phyloP scores from a whole-genome alignment of 2,113 vertebrate species.

The Solenodon paradoxus region DNA sequence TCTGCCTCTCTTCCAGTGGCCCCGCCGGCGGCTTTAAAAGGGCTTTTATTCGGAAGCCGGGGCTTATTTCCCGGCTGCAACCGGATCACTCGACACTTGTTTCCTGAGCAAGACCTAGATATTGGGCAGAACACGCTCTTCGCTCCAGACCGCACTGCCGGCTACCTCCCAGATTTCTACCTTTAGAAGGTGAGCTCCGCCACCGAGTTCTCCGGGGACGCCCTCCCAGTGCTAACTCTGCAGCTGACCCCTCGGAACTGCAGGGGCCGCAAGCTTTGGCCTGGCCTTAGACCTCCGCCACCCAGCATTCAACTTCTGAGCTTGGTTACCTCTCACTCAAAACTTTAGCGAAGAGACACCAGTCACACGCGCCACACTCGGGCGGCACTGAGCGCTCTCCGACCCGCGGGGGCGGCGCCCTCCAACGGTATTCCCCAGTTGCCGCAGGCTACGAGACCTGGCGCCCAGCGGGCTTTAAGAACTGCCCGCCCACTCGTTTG shows the following conservation, averaged over 20 bases:
- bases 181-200: background rate
- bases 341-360: background rate
- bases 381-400: fast-evolving
- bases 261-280: background rate
- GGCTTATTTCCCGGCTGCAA: background rate
- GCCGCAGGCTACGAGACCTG: no score
- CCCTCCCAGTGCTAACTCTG: no score
- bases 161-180: no score
- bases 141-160: no score
- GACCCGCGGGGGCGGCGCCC: no score
- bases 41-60: background rate
- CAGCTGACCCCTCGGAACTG: background rate
- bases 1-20: background rate
- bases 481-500: background rate
- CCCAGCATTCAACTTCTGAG: background rate
- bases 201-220: fast-evolving
- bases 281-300: no score
- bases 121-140: no score
- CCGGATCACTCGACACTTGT: fast-evolving
- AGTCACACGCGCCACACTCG: no score
- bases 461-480: no score
- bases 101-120: background rate
- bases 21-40: fast-evolving
- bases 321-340: background rate
- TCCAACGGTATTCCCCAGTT: no score